A percentile compares a stretch with the other conserved stretches of the same genome.
Conservation (phyloP, 1,140 invertebrate genomes). For the Aphelinus certus region DNA sequence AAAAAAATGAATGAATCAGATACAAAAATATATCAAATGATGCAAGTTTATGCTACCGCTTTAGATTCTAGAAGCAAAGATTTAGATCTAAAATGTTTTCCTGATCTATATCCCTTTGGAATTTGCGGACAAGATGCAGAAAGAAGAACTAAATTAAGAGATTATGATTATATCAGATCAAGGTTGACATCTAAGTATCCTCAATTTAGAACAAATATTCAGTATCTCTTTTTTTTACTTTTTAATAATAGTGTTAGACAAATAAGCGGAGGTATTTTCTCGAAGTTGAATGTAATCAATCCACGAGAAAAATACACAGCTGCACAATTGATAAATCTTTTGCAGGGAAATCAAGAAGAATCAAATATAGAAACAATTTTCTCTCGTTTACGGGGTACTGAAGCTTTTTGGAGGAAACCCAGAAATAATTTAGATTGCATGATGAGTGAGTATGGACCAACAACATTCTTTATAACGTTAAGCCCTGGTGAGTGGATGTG, state of each 20-base stretch:
- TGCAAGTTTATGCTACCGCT: slow-evolving; percentile 46
- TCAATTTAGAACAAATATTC: slow-evolving; percentile 48
- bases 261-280: slow-evolving; percentile 48
- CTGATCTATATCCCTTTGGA: slow-evolving; percentile 49
- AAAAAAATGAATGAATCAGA: slow-evolving; percentile 25
- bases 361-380: slow-evolving; percentile 49
- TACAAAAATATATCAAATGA: slow-evolving; percentile 53
- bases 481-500: slow-evolving; percentile 56
- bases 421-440: slow-evolving; percentile 50
- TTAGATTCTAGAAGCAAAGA: slow-evolving; percentile 42
- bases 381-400: slow-evolving; percentile 46
- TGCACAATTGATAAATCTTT: slow-evolving; percentile 43
- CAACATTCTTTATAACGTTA: slow-evolving; percentile 58
- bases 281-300: slow-evolving; percentile 51
- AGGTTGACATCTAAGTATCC: slow-evolving; percentile 47
- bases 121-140: slow-evolving; percentile 46
- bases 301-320: slow-evolving; percentile 43
- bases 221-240: slow-evolving; percentile 51
- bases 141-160: slow-evolving; percentile 37
- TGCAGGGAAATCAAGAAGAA: slow-evolving; percentile 45
- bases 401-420: slow-evolving; percentile 48
- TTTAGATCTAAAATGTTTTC: slow-evolving; percentile 52
- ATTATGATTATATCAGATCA: slow-evolving; percentile 47
- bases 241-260: slow-evolving; percentile 49
- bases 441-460: slow-evolving; percentile 52